Base-by-base conservation (phyloP, 2,888 invertebrate genomes). In the Tetheella fluctuosa region DNA sequence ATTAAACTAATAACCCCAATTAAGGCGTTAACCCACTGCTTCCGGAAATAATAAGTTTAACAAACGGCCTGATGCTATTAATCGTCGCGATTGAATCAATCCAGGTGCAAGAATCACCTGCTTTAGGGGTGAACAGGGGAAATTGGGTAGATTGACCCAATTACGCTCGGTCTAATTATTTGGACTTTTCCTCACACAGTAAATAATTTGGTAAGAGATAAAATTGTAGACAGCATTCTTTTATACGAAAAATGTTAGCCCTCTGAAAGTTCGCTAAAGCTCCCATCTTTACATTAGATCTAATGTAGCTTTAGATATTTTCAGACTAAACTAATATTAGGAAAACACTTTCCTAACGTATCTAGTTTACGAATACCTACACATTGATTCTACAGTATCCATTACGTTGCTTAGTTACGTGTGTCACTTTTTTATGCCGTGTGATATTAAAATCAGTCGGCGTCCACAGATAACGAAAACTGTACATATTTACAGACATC, bases 11-110 rank as follows among this genome's bases (percentile, higher is more conserved):
- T 48, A 48, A 48, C 48, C 17, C 48, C 17, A 48, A 48, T 48
- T 48, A 48, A 48, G 48, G 48, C 48, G 48, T 48, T 48, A 48
- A 48, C 48, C 48, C 48, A 48, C 48, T 48, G 48, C 70, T 61
- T 63, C 69, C 25, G 63, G 65, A 63, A 71, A 69, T 70, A 73
- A 75, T 75, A 71, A 77, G 74, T 72, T 77, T 74, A 74, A 75
- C 71, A 75, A 76, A 76, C 70, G 73, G 70, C 74, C 71, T 79
- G 79, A 81, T 77, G 74, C 74, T 78, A 80, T 80, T 80, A 81
- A 75, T 73, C 74, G 68, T 65, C 62, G 68, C 74, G 76, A 80
- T 80, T 77, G 73, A 77, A 80, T 78, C 78, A 74, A 75, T 79
- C 72, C 68, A 61, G 65, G 61, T 62, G 62, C 64, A 64, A 67